phyloP scores from a whole-genome alignment of 2,113 vertebrate genomes.

The Azemiops feae region DNA sequence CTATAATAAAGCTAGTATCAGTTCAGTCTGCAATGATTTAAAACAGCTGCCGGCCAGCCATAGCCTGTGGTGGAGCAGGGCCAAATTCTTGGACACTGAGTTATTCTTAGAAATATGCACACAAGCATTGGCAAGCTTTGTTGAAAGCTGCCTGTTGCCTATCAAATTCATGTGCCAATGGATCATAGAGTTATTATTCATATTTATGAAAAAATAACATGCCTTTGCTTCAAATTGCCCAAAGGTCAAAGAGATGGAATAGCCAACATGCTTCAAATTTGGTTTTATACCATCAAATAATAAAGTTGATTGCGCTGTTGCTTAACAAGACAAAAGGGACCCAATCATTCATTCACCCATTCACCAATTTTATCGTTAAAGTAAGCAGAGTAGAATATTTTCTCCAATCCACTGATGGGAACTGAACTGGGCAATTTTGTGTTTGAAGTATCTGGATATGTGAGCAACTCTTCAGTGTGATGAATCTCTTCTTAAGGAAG shows the following conservation, averaged over 20 bases:
- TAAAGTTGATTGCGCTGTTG: constrained; percentile 6
- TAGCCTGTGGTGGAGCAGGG: constrained; percentile 68
- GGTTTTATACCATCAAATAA: constrained; percentile 31
- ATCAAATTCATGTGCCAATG: constrained; percentile 71
- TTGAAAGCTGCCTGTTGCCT: constrained; percentile 71
- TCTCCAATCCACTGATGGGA: neutral
- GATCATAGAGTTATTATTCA: constrained; percentile 70
- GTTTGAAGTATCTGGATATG: neutral
- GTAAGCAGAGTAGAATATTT: neutral
- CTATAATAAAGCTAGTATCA: constrained; percentile 68
- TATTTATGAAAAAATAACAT: constrained; percentile 67
- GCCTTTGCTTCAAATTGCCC: constrained; percentile 72
- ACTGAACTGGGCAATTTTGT: neutral
- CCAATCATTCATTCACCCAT: constrained; percentile 15
- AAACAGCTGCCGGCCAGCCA: constrained; percentile 73
- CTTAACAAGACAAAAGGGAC: constrained; percentile 22
- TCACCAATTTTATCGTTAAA: constrained; percentile 3
- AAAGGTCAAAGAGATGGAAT: constrained; percentile 32
- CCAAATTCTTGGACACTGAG: constrained; percentile 79
- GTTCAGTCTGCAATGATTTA: constrained; percentile 65
- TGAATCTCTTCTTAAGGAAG: neutral
- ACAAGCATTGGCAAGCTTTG: constrained; percentile 68
- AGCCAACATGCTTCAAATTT: constrained; percentile 35
- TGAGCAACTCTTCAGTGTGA: neutral
- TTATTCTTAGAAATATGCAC: constrained; percentile 79